Evolutionary conservation across 2,113 vertebrate genomes (phyloP), one percentile per base, ranked within the genome.

Genomic region (Sinocyclocheilus grahami): DNA sequence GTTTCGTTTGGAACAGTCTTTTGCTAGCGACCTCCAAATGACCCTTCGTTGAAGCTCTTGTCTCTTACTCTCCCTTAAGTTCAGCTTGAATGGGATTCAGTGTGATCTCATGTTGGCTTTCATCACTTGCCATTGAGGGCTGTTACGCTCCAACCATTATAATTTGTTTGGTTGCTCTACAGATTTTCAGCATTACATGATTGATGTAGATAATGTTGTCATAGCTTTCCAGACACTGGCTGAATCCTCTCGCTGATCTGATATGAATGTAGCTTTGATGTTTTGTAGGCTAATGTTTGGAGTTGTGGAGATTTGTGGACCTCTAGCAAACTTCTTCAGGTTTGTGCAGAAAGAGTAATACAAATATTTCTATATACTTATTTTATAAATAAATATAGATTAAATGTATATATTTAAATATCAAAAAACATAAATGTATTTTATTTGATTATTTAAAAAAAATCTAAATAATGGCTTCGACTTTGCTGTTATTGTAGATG

Each of bases 1-100:
- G 92, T 94, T 95, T 93, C 90, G 91, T 93, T 92, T 93, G 93
- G 91, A 94, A 88, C 91, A 87, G 90, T 90, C 92, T 92, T 53
- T 92, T 84, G 60, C 92, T 91, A 88, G 88, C 86, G 92, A 95
- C 94, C 93, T 90, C 24, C 83, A 83, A 82, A 89, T 91, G 92
- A 94, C 93, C 94, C 90, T 74, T 83, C 89, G 72, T 88, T 88
- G 91, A 93, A 92, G 91, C 91, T 93, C 92, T 60, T 93, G 92
- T 93, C 93, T 92, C 39, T 75, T 83, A 84, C 84, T 82, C 78
- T 86, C 86, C 67, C 79, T 83, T 86, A 86, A 89, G 69, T 87
- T 88, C 88, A 77, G 46, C 84, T 89, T 86, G 84, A 82, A 89
- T 69, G 86, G 85, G 65, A 90, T 82, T 55, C 78, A 89, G 82